Base-by-base conservation (phyloP, 2,113 vertebrate species). In the Elachura formosa region DNA sequence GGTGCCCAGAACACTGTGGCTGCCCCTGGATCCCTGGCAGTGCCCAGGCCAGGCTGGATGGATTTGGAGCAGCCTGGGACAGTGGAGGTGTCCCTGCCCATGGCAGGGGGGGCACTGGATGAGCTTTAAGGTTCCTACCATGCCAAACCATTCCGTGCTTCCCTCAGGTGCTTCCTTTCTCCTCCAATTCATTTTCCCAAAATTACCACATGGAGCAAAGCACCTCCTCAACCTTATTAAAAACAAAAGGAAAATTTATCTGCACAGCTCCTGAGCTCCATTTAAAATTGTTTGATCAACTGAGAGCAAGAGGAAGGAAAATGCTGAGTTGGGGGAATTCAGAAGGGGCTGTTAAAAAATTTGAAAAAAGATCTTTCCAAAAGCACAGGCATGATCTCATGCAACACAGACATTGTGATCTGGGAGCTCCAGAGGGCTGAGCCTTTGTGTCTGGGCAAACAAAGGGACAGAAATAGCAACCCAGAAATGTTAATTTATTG, bases 381-480 rank as follows among this genome's bases (percentile, higher is more conserved):
- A 92, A 79, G 1, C 59, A 93, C 82, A 84, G 94, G 62, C 36
- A 73, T 93, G 91, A 93, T 64, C 91, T 97, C 94, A 91, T 86
- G 31, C 74, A 89, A 84, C 55, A 14, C 4, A 36, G 84, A 61
- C 51, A 19, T 71, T 87, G 85, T 90, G 72, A 92, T 87, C 36
- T 81, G 76, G 69, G 72, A 94, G 26, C 52, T 83, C 61, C 87
- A 91, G 89, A 91, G 74, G 95, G 45, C 80, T 66, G 43, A 71
- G 55, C 91, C 83, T 95, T 76, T 92, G 88, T 90, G 84, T 68
- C 90, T 87, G 56, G 87, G 71, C 92, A 92, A 96, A 96, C 84
- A 96, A 93, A 96, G 33, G 46, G 59, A 81, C 79, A 94, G 84
- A 95, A 95, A 94, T 93, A 94, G 90, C 83, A 87, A 64, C 36